Conservation (phyloP, 2,888 invertebrate genomes). For the Tiliacea aurago region DNA sequence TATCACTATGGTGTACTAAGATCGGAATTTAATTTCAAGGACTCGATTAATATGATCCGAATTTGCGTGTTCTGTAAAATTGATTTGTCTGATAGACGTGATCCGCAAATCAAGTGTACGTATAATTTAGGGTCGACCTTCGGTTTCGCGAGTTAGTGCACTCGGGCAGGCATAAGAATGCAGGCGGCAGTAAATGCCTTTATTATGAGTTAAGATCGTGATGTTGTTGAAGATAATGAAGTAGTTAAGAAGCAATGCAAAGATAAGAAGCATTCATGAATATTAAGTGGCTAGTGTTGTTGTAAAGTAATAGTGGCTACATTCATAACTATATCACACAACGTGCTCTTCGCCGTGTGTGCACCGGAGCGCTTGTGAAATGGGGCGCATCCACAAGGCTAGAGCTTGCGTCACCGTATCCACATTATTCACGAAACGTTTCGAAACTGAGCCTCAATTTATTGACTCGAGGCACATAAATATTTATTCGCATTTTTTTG, state of each 20-base stretch:
- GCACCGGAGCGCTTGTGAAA: conserved; percentile 76
- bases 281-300: conserved; percentile 43
- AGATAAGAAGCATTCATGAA: conserved; percentile 58
- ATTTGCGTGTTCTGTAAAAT: conserved; percentile 48
- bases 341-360: conserved; percentile 26
- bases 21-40: conserved; percentile 47
- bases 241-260: conserved; percentile 41
- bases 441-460: conserved; percentile 81
- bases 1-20: conserved; percentile 13
- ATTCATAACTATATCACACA: conserved; percentile 24
- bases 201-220: conserved; percentile 46
- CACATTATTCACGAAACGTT: conserved; percentile 85
- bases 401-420: conserved; percentile 82
- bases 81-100: conserved; percentile 50
- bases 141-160: conserved; percentile 42
- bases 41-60: conserved; percentile 34
- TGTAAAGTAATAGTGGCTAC: conserved; percentile 31
- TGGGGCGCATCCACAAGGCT: conserved; percentile 86
- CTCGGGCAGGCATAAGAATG: conserved; percentile 23
- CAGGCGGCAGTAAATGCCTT: conserved; percentile 24
- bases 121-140: conserved; percentile 37
- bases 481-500: conserved; percentile 80
- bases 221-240: conserved; percentile 54
- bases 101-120: conserved; percentile 36
- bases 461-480: conserved; percentile 76